Base-by-base conservation (phyloP, 2,113 vertebrate genomes). In the Channa argus region DNA sequence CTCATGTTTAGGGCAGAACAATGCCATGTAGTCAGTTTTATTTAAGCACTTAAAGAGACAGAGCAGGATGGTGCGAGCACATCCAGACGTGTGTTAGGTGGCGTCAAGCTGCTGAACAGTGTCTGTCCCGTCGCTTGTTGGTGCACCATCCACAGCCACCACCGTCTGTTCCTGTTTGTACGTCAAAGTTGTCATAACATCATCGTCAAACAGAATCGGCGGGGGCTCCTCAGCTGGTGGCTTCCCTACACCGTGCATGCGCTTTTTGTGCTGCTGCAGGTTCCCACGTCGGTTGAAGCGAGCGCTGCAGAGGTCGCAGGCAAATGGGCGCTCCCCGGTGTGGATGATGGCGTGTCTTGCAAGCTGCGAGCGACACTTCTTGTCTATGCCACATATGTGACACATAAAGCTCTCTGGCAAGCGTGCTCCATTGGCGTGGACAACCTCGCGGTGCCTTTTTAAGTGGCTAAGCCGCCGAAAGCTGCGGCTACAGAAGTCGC, bases 361-460 rank as follows among this genome's bases (percentile, higher is more conserved):
- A 2, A 92, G 91, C 85, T 88, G 88, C 4, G 91, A 92, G 75
- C 86, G 86, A 44, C 86, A 92, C 63, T 91, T 91, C 74, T 92
- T 91, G 88, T 92, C 91, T n/a, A 85, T 77, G 43, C 91, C 91
- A 0, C 91, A 92, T 67, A 92, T 65, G 50, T 82, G 77, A 36
- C 91, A 91, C 24, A 92, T 0, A 33, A 90, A 90, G 50, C 53
- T 85, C 73, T 88, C 61, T 0, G 80, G 78, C 8, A 4, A 60
- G 0, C 83, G 82, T 0, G 73, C 82, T 0, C 91, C 89, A 14
- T 91, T 66, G 46, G 79, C 83, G 11, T 92, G 91, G 3, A 92
- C 88, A 0, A 84, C 88, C 50, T 80, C 61, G 0, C 71, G 54
- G 85, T 92, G 91, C 0, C 91, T 46, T 72, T 89, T 91, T 15